Evolutionary conservation across 1,140 invertebrate genomes (phyloP), one percentile per base, ranked within the genome.

Genomic region (Lanistes nyassanus): DNA sequence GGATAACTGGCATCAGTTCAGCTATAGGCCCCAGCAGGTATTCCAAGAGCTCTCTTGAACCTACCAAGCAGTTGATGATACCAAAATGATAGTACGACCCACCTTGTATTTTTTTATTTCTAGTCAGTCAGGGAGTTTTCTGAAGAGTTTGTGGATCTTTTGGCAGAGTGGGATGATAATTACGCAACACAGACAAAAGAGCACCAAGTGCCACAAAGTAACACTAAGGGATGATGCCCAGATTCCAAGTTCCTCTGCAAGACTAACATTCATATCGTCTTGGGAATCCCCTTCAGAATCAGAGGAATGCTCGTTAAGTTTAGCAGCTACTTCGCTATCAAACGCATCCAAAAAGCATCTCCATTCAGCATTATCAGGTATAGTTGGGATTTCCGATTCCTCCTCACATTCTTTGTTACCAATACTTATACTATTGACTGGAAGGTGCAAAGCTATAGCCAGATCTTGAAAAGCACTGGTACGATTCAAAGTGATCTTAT

Each of bases 71-170:
- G 9, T 68, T 6, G 6, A 13, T 23, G 34, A 75, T 55, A 11
- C 74, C 64, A 68, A 68, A 75, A 37, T 75, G 65, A 31, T 53
- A 68, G 37, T 75, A 75, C 19, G n/a, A 13, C 53, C 74, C 51
- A 3, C 74, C 74, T 23, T 31, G 11, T 29, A 56, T 29, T 31
- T 9, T 23, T 29, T 23, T 55, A 0, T 13, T 6, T 5, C n/a
- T 56, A 7, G 34, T 39, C 4, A 16, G 39, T 4, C 29, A 6
- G 29, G 64, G 64, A 56, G 74, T 75, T 21, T 55, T 34, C 29
- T 29, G 26, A 21, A 75, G 39, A 23, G 74, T 53, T 7, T 64
- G 37, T 23, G 74, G 64, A 56, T 75, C 74, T 56, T 68, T 68
- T 19, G 74, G 74, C n/a, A 75, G 37, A 4, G 31, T 31, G 31